Percentiles rank a stretch among this genome's conserved stretches.
Conservation (phyloP, 1,140 invertebrate species). For the Drosophila bipectinata region DNA sequence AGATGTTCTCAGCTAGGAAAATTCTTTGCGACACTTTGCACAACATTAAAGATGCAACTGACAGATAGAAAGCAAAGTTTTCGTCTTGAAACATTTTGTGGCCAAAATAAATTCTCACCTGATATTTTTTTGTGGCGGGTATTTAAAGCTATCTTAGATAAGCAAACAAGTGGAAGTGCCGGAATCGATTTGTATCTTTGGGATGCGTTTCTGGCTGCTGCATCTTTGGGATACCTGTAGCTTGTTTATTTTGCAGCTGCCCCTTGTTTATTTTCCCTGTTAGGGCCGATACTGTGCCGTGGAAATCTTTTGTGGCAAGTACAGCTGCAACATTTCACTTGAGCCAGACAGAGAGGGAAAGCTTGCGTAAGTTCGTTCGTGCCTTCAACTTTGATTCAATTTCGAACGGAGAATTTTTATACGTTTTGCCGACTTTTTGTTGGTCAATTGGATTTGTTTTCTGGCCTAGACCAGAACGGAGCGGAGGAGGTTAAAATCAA, state of each 20-base stretch:
- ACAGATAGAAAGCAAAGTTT: constrained; percentile 67
- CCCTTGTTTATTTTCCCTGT: constrained; percentile 55
- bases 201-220: constrained; percentile 51
- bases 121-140: constrained; percentile 64
- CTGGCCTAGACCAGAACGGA: neutral
- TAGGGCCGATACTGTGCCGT: constrained; percentile 30
- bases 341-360: constrained; percentile 2
- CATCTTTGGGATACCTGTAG: constrained; percentile 38
- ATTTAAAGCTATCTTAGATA: constrained; percentile 65
- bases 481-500: constrained; percentile 47
- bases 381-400: constrained; percentile 30
- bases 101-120: constrained; percentile 66
- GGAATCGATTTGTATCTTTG: constrained; percentile 52
- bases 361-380: constrained; percentile 39
- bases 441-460: constrained; percentile 47
- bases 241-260: constrained; percentile 58
- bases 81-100: constrained; percentile 23
- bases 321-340: constrained; percentile 40
- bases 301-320: constrained; percentile 46
- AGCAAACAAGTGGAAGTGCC: constrained; percentile 57
- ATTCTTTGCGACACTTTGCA: constrained; percentile 73
- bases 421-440: constrained; percentile 36
- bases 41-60: constrained; percentile 57
- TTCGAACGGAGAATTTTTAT: constrained; percentile 38
- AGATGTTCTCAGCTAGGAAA: neutral